Percentiles rank a stretch among this genome's conserved stretches.
phyloP scores from a whole-genome alignment of 2,888 invertebrate genomes.

The Coelinius sp. region DNA sequence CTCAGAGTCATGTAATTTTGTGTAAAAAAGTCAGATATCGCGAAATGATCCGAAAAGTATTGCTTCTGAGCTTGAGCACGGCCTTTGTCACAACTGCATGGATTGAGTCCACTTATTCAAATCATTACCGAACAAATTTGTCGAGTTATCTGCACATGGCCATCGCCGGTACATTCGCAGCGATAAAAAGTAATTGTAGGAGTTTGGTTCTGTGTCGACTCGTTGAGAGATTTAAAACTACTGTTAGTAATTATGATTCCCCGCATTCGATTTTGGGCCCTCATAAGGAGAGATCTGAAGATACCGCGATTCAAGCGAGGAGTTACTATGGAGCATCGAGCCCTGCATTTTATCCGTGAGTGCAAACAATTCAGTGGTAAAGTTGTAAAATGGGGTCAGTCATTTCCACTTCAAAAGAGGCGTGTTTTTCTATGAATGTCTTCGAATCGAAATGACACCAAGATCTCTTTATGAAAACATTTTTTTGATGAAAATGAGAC shows the following conservation, averaged over 20 bases:
- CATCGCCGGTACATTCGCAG: not conserved
- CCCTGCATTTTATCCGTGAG: slow-evolving; percentile 31
- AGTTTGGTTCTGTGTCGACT: not conserved
- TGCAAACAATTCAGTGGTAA: too few species aligned
- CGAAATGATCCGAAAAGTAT: slow-evolving; percentile 10
- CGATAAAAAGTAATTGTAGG: not conserved
- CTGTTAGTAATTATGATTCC: not conserved
- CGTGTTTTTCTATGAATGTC: too few species aligned
- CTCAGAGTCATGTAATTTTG: not conserved
- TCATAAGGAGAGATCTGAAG: not conserved
- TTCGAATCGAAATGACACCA: too few species aligned
- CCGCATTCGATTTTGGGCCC: not conserved
- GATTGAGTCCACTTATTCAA: not conserved
- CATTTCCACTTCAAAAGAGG: too few species aligned
- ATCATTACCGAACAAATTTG: not conserved
- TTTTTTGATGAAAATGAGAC: too few species aligned
- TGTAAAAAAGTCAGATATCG: not conserved
- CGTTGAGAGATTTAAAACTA: not conserved
- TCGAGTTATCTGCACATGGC: not conserved
- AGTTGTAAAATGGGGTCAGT: too few species aligned
- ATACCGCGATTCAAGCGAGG: not conserved
- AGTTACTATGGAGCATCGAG: slow-evolving; percentile 22
- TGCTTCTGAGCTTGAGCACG: not conserved
- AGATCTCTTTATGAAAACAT: too few species aligned
- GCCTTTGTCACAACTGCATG: not conserved